Evolutionary conservation across 2,797 vertebrate genomes (phyloP).

Genomic region (Sebastes dallii): DNA sequence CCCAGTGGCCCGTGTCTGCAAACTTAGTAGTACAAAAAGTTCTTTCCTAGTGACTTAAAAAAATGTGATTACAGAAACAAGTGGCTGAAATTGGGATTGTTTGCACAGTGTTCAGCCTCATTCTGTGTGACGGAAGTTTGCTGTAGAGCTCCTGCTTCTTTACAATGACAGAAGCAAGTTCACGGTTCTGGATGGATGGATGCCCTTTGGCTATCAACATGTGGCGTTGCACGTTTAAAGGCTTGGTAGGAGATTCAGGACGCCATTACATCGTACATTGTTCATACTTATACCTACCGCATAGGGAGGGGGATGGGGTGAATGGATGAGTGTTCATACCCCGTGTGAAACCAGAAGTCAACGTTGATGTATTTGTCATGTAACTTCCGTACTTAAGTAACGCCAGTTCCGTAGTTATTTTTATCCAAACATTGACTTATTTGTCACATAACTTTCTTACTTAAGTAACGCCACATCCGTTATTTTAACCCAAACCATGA

Average conservation of each 20-base stretch:
- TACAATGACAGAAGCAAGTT: background rate
- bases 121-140: background rate
- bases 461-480: no score
- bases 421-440: no score
- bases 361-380: no score
- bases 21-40: slow-evolving; percentile 1
- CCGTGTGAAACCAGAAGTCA: no score
- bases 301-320: background rate
- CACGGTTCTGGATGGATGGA: background rate
- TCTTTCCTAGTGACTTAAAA: background rate
- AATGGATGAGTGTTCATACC: background rate
- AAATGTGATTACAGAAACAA: background rate
- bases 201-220: background rate
- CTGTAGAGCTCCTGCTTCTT: background rate
- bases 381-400: no score
- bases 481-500: no score
- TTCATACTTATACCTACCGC: background rate
- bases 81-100: background rate
- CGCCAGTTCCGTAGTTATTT: no score
- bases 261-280: background rate
- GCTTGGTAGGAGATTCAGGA: background rate
- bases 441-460: no score
- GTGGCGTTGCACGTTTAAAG: background rate
- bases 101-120: background rate
- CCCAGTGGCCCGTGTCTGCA: background rate